These are phyloP conservation scores for Poeciliopsis occidentalis DNA, from an alignment of 2,113 vertebrate species.

Conservation along the genomic window DNA sequence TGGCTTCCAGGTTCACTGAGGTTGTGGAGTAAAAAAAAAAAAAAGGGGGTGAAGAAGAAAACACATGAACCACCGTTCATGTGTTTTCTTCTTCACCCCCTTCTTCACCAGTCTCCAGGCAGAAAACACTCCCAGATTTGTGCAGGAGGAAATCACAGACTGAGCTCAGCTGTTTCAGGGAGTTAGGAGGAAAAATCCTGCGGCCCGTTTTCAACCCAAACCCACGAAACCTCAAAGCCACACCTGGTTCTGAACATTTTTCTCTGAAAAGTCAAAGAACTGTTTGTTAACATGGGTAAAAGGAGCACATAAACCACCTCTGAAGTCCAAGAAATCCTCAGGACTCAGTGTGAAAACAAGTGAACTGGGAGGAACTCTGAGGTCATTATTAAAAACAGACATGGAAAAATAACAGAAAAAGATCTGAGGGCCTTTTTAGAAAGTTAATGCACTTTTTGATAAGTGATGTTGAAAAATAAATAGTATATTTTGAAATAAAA, in stretches of 20 bases:
- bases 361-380: not conserved
- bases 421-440: not conserved
- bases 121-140: slow-evolving; percentile 44
- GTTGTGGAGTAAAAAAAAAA: slow-evolving; percentile 52
- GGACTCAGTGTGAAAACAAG: not conserved
- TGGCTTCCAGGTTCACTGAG: slow-evolving; percentile 56
- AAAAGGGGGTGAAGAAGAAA: slow-evolving; percentile 18
- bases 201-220: not conserved
- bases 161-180: slow-evolving; percentile 29
- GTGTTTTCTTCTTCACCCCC: too few relatives aligned
- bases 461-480: not conserved
- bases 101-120: slow-evolving; percentile 61
- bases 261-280: not conserved
- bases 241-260: not conserved
- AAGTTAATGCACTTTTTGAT: not conserved
- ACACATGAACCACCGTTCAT: slow-evolving; percentile 22
- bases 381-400: not conserved
- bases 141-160: slow-evolving; percentile 28
- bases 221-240: not conserved
- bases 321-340: not conserved
- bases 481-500: not conserved
- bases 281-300: not conserved
- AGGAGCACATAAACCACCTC: not conserved
- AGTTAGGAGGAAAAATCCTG: slow-evolving; percentile 17
- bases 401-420: not conserved